phyloP scores from a whole-genome alignment of 2,797 vertebrate genomes.

The Meriones psammophilus region DNA sequence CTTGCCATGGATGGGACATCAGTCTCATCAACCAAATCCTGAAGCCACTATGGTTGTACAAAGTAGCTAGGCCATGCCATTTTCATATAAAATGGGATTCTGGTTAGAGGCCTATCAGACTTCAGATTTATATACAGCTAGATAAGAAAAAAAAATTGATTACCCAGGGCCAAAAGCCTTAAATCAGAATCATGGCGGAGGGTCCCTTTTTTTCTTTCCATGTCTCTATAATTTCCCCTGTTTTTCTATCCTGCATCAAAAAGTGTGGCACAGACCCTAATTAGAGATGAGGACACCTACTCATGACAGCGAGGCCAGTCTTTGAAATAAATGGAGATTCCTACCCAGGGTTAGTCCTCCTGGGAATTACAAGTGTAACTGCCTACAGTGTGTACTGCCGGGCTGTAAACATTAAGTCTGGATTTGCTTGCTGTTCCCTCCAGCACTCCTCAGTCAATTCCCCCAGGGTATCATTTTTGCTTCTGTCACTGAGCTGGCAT shows the following conservation, averaged over 20 bases:
- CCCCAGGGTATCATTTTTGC: constrained; percentile 19
- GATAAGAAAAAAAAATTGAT: not conserved
- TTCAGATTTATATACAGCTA: not conserved
- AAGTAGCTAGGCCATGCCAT: not conserved
- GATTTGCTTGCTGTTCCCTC: constrained; percentile 39
- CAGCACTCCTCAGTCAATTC: not conserved
- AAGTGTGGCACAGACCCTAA: constrained; percentile 28
- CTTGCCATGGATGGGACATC: not conserved
- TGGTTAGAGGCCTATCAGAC: not conserved
- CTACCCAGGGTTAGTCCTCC: not conserved
- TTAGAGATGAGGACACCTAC: not conserved
- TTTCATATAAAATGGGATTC: not conserved
- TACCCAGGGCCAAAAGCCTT: not conserved
- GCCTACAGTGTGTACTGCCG: not conserved
- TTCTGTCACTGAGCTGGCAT: constrained; percentile 38
- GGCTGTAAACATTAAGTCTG: not conserved
- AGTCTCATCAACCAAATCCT: too few relatives aligned
- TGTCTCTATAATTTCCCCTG: not conserved
- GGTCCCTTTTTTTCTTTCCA: too few relatives aligned
- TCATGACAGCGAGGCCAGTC: constrained; percentile 41
- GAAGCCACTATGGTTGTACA: not conserved
- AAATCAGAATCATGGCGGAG: not conserved
- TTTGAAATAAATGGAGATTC: not conserved
- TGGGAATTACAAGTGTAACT: not conserved
- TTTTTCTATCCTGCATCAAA: not conserved